Evolutionary conservation across 2,113 vertebrate species (phyloP).

Genomic region (Ahaetulla prasina): DNA sequence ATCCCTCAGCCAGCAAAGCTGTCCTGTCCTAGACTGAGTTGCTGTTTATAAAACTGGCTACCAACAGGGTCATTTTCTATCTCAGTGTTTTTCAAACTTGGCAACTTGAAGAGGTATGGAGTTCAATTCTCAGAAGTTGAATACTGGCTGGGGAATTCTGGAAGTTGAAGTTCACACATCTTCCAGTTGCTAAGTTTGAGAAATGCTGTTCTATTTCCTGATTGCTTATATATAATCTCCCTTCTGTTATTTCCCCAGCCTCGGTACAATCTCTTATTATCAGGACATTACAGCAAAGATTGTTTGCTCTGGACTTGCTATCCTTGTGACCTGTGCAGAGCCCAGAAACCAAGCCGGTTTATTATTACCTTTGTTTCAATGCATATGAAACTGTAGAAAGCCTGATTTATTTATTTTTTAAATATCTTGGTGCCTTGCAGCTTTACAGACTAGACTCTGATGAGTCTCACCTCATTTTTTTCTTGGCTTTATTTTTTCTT

Average conservation of each 20-base stretch:
- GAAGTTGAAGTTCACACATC: background rate
- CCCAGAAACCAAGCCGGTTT: background rate
- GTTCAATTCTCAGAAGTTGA: background rate
- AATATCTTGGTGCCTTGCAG: background rate
- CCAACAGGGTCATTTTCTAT: background rate
- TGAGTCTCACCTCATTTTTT: background rate
- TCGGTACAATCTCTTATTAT: background rate
- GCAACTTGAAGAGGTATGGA: background rate
- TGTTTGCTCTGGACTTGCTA: background rate
- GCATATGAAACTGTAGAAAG: background rate
- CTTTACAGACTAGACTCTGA: background rate
- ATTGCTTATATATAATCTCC: background rate
- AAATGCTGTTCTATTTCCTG: background rate
- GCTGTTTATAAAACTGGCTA: background rate
- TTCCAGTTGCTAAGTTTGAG: background rate
- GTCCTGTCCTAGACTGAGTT: background rate
- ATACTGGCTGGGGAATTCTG: background rate
- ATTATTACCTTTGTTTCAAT: background rate
- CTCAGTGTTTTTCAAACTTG: background rate
- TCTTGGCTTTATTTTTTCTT: background rate
- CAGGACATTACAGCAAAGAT: background rate
- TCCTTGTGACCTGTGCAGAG: background rate
- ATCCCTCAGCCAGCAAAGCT: too few species aligned
- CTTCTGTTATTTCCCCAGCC: background rate
- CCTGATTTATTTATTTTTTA: background rate